Conservation (phyloP, 2,888 invertebrate genomes). For the Troglohyphantes excavatus region DNA sequence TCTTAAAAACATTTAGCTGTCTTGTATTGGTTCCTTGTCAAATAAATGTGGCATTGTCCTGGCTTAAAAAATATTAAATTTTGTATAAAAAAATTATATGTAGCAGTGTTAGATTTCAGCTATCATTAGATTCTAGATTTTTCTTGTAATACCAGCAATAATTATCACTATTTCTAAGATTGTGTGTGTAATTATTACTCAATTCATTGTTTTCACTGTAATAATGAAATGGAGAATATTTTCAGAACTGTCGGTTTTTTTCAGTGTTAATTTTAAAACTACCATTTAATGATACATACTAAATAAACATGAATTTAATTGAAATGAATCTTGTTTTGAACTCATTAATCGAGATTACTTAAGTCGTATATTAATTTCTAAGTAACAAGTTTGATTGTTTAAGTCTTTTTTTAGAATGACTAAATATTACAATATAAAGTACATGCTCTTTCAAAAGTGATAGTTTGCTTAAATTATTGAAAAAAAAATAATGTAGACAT, state of each 20-base stretch:
- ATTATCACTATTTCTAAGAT: not conserved
- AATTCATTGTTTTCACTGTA: not conserved
- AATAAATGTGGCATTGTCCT: not conserved
- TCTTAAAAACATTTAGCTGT: not conserved
- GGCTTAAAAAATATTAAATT: not conserved
- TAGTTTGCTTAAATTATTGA: too few relatives aligned
- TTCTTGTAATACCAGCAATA: not conserved
- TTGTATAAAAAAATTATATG: too few relatives aligned
- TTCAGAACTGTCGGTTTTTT: not conserved
- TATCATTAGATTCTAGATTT: not conserved
- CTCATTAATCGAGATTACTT: too few relatives aligned
- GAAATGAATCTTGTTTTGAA: too few relatives aligned
- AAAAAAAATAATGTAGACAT: too few relatives aligned
- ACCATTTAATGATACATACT: not conserved
- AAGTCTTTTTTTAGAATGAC: too few relatives aligned
- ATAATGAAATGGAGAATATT: slow-evolving; percentile 9
- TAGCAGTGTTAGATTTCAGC: not conserved
- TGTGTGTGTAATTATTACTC: not conserved
- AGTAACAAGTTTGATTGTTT: too few relatives aligned
- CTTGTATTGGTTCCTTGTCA: not conserved
- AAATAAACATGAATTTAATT: not conserved
- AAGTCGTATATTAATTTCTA: too few relatives aligned
- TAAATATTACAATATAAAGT: too few relatives aligned
- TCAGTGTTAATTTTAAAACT: not conserved
- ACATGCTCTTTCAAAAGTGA: too few relatives aligned